phyloP scores from a whole-genome alignment of 1,140 invertebrate species.

The Cydia strobilella region DNA sequence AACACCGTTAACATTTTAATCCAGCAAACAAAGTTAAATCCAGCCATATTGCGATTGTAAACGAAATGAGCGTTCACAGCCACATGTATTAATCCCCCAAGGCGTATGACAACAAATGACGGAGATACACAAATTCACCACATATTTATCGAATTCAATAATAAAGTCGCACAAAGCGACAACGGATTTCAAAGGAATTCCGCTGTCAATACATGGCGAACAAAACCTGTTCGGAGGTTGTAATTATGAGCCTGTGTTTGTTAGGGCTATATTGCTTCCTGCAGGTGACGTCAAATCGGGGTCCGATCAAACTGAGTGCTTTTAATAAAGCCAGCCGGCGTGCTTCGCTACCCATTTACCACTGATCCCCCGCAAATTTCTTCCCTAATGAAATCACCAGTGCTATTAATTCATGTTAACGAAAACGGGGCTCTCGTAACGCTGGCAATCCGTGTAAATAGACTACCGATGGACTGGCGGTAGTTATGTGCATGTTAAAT shows the following conservation, averaged over 20 bases:
- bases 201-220: slow-evolving; percentile 66
- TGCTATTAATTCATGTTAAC: slow-evolving; percentile 27
- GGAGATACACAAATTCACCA: slow-evolving; percentile 46
- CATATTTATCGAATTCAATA: slow-evolving; percentile 56
- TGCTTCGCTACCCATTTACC: slow-evolving; percentile 45
- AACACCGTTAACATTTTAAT: slow-evolving; percentile 6
- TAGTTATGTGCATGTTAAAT: slow-evolving; percentile 39
- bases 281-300: slow-evolving; percentile 71
- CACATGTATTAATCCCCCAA: slow-evolving; percentile 13
- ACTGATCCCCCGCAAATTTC: slow-evolving; percentile 44
- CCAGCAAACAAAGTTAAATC: neutral
- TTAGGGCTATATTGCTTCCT: slow-evolving; percentile 67
- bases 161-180: slow-evolving; percentile 67
- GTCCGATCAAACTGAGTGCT: slow-evolving; percentile 73
- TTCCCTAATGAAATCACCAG: slow-evolving; percentile 32
- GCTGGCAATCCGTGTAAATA: slow-evolving; percentile 35
- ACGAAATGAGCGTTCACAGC: slow-evolving; percentile 1
- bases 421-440: slow-evolving; percentile 30
- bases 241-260: slow-evolving; percentile 70
- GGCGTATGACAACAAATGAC: slow-evolving; percentile 8
- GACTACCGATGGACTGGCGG: slow-evolving; percentile 42
- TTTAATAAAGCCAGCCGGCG: slow-evolving; percentile 68
- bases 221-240: slow-evolving; percentile 56
- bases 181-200: slow-evolving; percentile 69
- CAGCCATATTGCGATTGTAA: slow-evolving; percentile 1